phyloP scores from a whole-genome alignment of 2,797 vertebrate genomes.

The Pygocentrus nattereri region DNA sequence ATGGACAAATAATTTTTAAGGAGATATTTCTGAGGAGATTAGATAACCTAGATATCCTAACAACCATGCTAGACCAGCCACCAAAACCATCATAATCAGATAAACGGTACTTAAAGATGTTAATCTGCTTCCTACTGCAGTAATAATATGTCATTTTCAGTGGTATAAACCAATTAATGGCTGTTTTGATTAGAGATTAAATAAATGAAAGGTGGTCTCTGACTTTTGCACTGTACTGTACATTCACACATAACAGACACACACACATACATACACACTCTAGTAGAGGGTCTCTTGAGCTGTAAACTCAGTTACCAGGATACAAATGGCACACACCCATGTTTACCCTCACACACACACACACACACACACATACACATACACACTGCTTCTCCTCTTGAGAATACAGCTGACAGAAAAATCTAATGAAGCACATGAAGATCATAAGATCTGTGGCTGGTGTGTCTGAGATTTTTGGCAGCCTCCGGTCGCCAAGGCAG shows the following conservation, averaged over 20 bases:
- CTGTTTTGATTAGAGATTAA: too few relatives aligned
- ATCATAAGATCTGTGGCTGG: conserved; percentile 75
- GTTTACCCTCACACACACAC: conserved; percentile 53
- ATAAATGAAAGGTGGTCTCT: not conserved
- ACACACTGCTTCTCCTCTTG: conserved; percentile 3
- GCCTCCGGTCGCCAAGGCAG: conserved; percentile 22
- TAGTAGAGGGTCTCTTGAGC: conserved; percentile 32
- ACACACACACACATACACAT: conserved; percentile 31
- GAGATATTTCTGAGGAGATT: too few relatives aligned
- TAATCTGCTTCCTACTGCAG: too few relatives aligned
- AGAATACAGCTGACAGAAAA: conserved; percentile 76
- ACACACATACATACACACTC: not conserved
- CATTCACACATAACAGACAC: conserved; percentile 1
- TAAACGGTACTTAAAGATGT: too few relatives aligned
- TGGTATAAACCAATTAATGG: too few relatives aligned
- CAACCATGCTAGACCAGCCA: too few relatives aligned
- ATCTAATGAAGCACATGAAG: conserved; percentile 79
- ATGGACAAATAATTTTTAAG: too few relatives aligned
- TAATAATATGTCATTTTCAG: too few relatives aligned
- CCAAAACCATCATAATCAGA: too few relatives aligned
- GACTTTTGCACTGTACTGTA: conserved; percentile 27
- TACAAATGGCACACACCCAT: conserved; percentile 17
- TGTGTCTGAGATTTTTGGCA: conserved; percentile 35
- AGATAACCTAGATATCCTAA: too few relatives aligned
- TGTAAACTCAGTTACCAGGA: conserved; percentile 16